These are phyloP conservation scores for Microcebus jonahi DNA, from an alignment of 2,113 vertebrate genomes.

Conservation along the genomic window DNA sequence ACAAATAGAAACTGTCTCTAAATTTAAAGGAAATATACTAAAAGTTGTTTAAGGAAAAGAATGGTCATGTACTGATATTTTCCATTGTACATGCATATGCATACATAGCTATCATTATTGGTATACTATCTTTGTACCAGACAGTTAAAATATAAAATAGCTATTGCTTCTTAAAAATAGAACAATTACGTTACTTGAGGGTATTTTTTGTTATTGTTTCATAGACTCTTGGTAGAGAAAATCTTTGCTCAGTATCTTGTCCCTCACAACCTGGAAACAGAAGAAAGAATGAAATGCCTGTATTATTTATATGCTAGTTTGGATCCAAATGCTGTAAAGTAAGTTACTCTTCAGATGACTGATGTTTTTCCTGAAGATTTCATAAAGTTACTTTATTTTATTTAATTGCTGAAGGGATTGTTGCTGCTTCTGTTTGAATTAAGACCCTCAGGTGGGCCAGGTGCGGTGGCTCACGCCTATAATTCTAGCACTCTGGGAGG, in stretches of 20 bases:
- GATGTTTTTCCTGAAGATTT: neutral
- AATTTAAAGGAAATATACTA: neutral
- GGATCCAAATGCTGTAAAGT: conserved; percentile 99
- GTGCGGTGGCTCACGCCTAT: no score
- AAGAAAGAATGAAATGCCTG: conserved; percentile 99
- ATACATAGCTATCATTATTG: neutral
- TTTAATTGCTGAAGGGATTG: neutral
- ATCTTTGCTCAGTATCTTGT: conserved; percentile 99
- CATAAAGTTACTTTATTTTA: conserved; percentile 31
- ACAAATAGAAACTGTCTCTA: neutral
- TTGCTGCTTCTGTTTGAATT: conserved; percentile 46
- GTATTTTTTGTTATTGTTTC: conserved; percentile 61
- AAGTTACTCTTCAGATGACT: conserved; percentile 83
- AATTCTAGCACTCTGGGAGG: no score
- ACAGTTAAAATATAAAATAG: neutral
- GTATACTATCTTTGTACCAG: neutral
- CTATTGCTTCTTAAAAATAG: neutral
- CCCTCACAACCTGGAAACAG: conserved; percentile 98
- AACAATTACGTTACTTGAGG: neutral
- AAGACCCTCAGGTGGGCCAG: neutral
- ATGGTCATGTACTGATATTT: neutral
- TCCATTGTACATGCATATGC: neutral
- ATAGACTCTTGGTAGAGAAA: conserved; percentile 97
- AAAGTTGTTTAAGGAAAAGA: neutral
- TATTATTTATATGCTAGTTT: conserved; percentile 99